Base-by-base conservation (phyloP, 2,888 invertebrate genomes). In the Branchipolynoe longqiensis region DNA sequence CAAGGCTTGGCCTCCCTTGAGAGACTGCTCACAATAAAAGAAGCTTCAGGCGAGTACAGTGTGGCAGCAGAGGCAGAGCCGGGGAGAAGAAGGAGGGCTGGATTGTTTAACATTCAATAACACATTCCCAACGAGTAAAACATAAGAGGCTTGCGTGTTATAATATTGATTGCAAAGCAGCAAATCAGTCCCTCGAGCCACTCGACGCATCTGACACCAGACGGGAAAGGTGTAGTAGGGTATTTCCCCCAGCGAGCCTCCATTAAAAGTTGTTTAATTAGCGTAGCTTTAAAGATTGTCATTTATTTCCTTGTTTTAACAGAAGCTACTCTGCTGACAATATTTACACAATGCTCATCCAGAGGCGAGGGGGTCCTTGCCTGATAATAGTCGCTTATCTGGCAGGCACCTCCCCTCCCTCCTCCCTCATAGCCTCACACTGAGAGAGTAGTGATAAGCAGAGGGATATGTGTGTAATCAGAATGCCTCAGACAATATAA, bases 201-300 rank as follows among this genome's bases (percentile, higher is more conserved):
- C 38, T 69, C 38, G 33, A 33, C 38, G 3, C 18, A 22, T n/a
- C 14, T 69, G 69, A 36, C 69, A 69, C 36, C 14, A 38, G 62
- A 62, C 8, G 69, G 69, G 18, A 25, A 38, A 69, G 25, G 69
- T 69, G 36, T 38, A 36, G 69, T 18, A 3, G 36, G 12, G 36
- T 18, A 12, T 69, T 69, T 69, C 69, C 38, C 38, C 38, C 36
- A 33, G 12, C 69, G n/a, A 3, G 38, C 33, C 14, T 2, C 38
- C 69, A 1, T 69, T 69, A 25, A 69, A 69, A 69, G 69, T 69
- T 69, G 69, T 69, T 69, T 69, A 69, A 69, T 69, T 69, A 69
- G 69, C 69, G 22, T 38, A 33, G 33, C 69, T 31, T 69, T 69
- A 69, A 69, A 36, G 69, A 18, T 4, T n/a, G n/a, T n/a, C n/a